Base-by-base conservation (phyloP, 2,113 vertebrate species). In the Cepphus grylle region DNA sequence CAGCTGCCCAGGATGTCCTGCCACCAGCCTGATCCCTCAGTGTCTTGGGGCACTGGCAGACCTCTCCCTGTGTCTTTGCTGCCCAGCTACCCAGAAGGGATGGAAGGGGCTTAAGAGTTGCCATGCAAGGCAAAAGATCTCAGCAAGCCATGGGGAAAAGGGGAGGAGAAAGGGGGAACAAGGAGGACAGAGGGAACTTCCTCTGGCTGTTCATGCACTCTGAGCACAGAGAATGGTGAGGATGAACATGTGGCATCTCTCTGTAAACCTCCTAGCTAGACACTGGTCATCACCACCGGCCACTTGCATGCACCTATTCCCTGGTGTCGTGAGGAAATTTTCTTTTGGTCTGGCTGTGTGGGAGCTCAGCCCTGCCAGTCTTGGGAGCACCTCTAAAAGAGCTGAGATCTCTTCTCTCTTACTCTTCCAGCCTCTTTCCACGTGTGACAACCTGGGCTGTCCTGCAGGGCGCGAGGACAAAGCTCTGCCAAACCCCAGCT, bases 191-290 rank as follows among this genome's bases (percentile, higher is more conserved):
- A 74, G 50, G 43, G 45, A 66, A 70, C 56, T 62, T 88, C 27
- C 45, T 62, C 71, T 90, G 79, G 40, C 78, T 42, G 42, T n/a
- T 88, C 21, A 38, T 30, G 61, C 14, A 6, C 30, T n/a, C 71
- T 36, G 36, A 13, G 15, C 34, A 43, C 69, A 52, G 26, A 62
- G 55, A 63, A 72, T 63, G 40, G 49, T 52, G 56, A 66, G 56
- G 82, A 70, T 15, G 15, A 76, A 49, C 16, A 81, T 0, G 0
- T 1, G 4, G 53, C 14, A 34, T 9, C 34, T 47, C 30, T 32
- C 32, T 61, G 42, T 4, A 47, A 88, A 56, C 20, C 53, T 70
- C 66, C n/a, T 36, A 47, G 23, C 40, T 42, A 34, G 30, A 78
- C 38, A 45, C 32, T 27, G 43, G 16, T 42, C 42, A 47, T 21